phyloP scores from a whole-genome alignment of 2,888 invertebrate species.

The Rutpela maculata region DNA sequence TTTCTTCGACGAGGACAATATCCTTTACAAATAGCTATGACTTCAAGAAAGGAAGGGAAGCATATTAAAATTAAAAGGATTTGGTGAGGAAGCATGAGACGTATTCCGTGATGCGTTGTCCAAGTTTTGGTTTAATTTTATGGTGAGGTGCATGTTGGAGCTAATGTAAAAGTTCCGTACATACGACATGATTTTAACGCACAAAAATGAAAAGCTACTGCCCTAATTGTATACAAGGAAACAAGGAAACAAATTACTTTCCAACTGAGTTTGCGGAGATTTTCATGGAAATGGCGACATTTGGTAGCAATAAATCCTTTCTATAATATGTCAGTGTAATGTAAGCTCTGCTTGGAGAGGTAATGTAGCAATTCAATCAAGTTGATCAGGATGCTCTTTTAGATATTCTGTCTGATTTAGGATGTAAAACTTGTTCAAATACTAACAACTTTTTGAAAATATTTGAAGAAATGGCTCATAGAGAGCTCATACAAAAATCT shows the following conservation, averaged over 20 bases:
- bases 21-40: neutral
- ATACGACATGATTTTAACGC: constrained; percentile 15
- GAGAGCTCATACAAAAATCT: constrained; percentile 8
- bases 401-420: constrained; percentile 11
- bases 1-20: constrained; percentile 9
- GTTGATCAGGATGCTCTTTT: constrained; percentile 14
- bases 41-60: neutral
- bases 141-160: constrained; percentile 19
- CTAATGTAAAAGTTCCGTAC: constrained; percentile 23
- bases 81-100: constrained; percentile 13
- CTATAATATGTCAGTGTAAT: neutral
- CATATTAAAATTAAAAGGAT: constrained; percentile 11
- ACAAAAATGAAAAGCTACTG: constrained; percentile 8
- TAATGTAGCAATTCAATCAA: neutral
- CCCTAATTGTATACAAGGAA: constrained; percentile 1
- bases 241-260: constrained; percentile 9
- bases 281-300: neutral
- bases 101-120: constrained; percentile 12
- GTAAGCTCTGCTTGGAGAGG: neutral
- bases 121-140: constrained; percentile 14
- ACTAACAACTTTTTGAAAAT: neutral
- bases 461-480: constrained; percentile 5
- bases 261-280: neutral
- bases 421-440: constrained; percentile 5
- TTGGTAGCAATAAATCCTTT: constrained; percentile 11